These are phyloP conservation scores for Chrysoperla carnea DNA, from an alignment of 1,140 invertebrate genomes.

Conservation along the genomic window DNA sequence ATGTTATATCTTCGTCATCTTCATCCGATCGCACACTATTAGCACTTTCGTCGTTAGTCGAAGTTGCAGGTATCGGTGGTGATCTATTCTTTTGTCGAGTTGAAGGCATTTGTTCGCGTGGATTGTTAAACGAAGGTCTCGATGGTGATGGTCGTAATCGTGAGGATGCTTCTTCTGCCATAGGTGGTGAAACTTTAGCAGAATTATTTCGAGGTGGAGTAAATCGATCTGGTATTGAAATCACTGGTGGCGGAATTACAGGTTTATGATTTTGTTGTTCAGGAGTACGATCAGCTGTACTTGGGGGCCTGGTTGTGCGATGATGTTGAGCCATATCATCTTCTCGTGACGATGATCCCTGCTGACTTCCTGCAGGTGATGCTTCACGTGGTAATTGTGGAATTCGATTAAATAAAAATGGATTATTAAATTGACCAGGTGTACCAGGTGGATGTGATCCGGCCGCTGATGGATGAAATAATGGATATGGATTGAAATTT, in stretches of 20 bases:
- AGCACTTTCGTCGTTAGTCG: conserved; percentile 10
- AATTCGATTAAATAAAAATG: conserved; percentile 29
- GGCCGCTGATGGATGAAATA: conserved; percentile 28
- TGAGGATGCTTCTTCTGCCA: conserved; percentile 40
- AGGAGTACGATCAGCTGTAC: conserved; percentile 23
- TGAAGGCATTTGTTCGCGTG: conserved; percentile 16
- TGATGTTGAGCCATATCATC: conserved; percentile 20
- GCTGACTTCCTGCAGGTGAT: conserved; percentile 7
- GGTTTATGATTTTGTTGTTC: conserved; percentile 17
- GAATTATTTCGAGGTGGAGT: conserved; percentile 23
- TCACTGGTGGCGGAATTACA: conserved; percentile 6
- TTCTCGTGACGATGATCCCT: conserved; percentile 10
- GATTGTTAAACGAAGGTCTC: conserved; percentile 26
- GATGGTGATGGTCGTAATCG: conserved; percentile 43
- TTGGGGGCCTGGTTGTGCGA: conserved; percentile 22
- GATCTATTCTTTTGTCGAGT: conserved; percentile 6
- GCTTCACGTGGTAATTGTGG: conserved; percentile 13
- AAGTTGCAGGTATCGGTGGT: conserved; percentile 5
- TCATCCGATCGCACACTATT: conserved; percentile 14
- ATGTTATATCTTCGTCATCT: not conserved
- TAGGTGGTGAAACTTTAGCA: conserved; percentile 39
- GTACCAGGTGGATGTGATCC: conserved; percentile 14
- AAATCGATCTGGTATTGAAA: conserved; percentile 17
- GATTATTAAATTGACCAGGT: conserved; percentile 30
- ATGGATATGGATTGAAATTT: conserved; percentile 19